Evolutionary conservation across 2,113 vertebrate genomes (phyloP).

Genomic region (Thinocorus orbignyianus): DNA sequence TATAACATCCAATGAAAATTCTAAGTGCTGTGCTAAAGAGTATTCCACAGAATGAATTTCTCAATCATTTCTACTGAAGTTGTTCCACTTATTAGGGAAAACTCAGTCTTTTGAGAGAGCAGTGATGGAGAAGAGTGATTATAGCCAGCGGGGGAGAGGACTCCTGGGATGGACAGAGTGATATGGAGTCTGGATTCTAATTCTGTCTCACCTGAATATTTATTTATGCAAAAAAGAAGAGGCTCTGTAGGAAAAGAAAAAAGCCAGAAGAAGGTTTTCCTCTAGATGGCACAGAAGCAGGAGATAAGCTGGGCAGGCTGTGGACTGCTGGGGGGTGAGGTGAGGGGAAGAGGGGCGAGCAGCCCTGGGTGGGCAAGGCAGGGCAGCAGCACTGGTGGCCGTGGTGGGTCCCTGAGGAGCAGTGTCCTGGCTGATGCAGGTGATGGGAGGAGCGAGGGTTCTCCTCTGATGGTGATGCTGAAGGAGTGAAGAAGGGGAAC

Average conservation of each 20-base stretch:
- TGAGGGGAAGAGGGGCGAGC: neutral
- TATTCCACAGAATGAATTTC: neutral
- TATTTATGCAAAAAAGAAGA: constrained; percentile 51
- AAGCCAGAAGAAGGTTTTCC: neutral
- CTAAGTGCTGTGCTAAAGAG: neutral
- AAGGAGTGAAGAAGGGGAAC: neutral
- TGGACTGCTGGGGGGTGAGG: neutral
- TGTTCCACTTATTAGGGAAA: constrained; percentile 2
- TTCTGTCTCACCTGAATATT: constrained; percentile 49
- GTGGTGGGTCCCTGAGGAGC: accelerated
- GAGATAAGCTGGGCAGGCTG: neutral
- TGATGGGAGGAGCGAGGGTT: neutral
- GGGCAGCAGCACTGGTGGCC: neutral
- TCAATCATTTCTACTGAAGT: neutral
- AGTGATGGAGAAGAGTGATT: constrained; percentile 13
- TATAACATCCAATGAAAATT: constrained; percentile 5
- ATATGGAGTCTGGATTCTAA: constrained; percentile 15
- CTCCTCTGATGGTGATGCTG: accelerated
- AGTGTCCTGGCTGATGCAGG: accelerated
- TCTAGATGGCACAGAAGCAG: accelerated
- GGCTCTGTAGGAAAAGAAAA: neutral
- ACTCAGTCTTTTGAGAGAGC: neutral
- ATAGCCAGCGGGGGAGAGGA: constrained; percentile 32
- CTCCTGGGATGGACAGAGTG: constrained; percentile 47
- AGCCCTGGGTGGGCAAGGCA: neutral